Evolutionary conservation across 2,797 vertebrate genomes (phyloP), one percentile per base, ranked within the genome.

Genomic region (Notolabrus celidotus): DNA sequence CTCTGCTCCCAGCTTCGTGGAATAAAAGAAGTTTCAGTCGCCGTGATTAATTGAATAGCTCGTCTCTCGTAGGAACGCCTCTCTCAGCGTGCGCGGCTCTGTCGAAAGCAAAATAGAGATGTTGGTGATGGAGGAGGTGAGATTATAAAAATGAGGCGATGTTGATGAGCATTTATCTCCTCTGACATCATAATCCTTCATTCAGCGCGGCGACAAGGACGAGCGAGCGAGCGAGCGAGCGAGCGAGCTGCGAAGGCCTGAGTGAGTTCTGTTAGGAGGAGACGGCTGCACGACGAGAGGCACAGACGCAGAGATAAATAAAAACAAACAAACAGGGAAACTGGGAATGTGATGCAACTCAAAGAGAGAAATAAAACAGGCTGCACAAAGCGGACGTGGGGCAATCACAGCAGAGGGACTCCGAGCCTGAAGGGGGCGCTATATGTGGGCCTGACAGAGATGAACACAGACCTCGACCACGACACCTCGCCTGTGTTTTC

Each of bases 31-130:
- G 25, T 54, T 78, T 80, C 43, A 63, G 52, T 56, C 49, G 22
- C 45, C 25, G 7, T 67, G 77, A 74, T 83, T 67, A 62, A 83
- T 77, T 64, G 59, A 80, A 71, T 67, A 46, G 74, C 68, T 65
- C 72, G 47, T 69, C 57, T 76, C 55, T 38, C 52, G 23, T 52
- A 69, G 62, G 54, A 58, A 45, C 64, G 55, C 16, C 51, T 82
- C 79, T 58, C 83, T 80, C 78, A 58, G 20, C 25, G 67, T 56
- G 56, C 25, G 45, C 49, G 15, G n/a, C 76, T 62, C 12, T 67
- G 34, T 20, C 42, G 25, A 41, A n/a, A 17, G 45, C 43, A 80
- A 73, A 74, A 84, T 82, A 46, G 71, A 77, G 71, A 76, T 65
- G 78, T 75, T 62, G 11, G 1, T 50, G 43, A 82, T 77, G 20